Conservation (phyloP, 2,113 vertebrate genomes). For the Lanius collurio region DNA sequence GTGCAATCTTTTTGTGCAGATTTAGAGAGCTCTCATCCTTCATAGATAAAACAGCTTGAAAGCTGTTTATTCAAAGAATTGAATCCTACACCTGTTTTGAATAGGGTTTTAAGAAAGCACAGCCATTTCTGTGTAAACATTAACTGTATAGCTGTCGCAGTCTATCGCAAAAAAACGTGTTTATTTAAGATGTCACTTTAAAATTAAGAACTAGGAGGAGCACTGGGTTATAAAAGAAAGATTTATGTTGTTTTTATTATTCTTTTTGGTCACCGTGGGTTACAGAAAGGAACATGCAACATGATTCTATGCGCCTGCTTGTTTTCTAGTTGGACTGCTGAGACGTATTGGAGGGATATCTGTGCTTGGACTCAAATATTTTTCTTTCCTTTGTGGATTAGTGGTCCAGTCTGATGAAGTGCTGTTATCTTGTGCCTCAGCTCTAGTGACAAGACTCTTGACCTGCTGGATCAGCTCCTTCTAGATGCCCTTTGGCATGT, state of each 20-base stretch:
- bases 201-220: constrained; percentile 14
- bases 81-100: neutral
- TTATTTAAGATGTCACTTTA: neutral
- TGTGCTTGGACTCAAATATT: neutral
- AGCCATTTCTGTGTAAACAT: neutral
- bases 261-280: neutral
- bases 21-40: neutral
- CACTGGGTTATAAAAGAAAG: neutral
- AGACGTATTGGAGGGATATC: neutral
- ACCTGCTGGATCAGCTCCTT: constrained; percentile 24
- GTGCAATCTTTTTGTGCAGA: neutral
- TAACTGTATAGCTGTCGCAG: neutral
- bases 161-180: neutral
- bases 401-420: neutral
- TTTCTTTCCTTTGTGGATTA: neutral
- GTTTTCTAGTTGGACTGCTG: neutral
- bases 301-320: neutral
- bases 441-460: neutral
- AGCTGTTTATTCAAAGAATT: neutral
- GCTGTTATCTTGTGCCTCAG: neutral
- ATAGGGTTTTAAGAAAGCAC: neutral
- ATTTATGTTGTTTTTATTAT: neutral
- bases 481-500: neutral
- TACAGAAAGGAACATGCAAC: neutral
- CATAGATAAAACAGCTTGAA: neutral